phyloP scores from a whole-genome alignment of 2,113 vertebrate genomes.

The Motacilla alba region DNA sequence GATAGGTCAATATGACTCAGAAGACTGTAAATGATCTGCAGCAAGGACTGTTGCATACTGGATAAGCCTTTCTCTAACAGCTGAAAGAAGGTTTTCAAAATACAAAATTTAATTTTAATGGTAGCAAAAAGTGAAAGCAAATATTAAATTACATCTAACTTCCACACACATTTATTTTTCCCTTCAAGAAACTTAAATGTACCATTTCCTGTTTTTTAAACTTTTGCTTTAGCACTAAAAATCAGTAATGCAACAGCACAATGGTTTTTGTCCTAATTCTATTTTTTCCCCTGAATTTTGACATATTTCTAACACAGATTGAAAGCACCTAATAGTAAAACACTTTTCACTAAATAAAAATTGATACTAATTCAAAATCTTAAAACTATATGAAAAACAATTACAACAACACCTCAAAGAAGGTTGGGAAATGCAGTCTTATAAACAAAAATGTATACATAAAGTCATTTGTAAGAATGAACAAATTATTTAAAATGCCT shows the following conservation, averaged over 20 bases:
- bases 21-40: constrained; percentile 96
- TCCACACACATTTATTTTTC: neutral
- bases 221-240: neutral
- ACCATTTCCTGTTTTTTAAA: neutral
- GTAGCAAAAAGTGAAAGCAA: neutral
- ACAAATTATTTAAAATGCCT: neutral
- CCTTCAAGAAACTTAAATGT: neutral
- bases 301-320: neutral
- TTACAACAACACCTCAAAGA: neutral
- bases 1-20: constrained; percentile 95
- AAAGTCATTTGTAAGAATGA: neutral
- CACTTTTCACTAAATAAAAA: neutral
- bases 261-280: neutral
- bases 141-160: neutral
- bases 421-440: neutral
- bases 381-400: neutral
- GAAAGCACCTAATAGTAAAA: neutral
- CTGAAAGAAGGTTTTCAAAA: constrained; percentile 63
- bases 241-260: neutral
- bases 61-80: constrained; percentile 93
- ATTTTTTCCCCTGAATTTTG: neutral
- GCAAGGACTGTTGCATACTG: constrained; percentile 94
- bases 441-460: neutral
- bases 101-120: neutral
- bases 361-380: neutral